Base-by-base conservation (phyloP, 2,113 vertebrate genomes). In the Amazona vittata region DNA sequence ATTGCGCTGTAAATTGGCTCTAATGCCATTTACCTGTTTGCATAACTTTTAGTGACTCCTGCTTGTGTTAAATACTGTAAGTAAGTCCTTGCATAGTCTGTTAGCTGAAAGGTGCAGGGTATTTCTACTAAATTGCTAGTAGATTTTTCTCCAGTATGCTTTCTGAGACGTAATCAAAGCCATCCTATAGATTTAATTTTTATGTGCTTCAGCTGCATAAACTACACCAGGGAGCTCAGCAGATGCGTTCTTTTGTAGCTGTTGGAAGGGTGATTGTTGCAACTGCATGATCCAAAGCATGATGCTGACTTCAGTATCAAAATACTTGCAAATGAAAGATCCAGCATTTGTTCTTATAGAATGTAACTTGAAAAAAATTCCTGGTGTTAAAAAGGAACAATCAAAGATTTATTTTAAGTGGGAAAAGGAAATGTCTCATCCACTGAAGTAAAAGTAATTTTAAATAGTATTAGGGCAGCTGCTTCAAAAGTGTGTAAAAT, bases 211-310 rank as follows among this genome's bases (percentile, higher is more conserved):
- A 57, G 0, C 26, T 20, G 8, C 53, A 4, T 2, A 14, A 81
- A 4, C 21, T 2, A 1, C 11, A 15, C 39, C 21, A 2, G 11
- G 70, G 29, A 44, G 70, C 86, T 70, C 73, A 2, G 3, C 37
- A 2, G 57, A 1, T 4, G 21, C 0, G 5, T 1, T 2, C 31
- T 28, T 6, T 5, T 20, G 1, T 4, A 79, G 37, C 59, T 49
- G 9, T 22, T 5, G 11, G 57, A 31, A 62, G 47, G 49, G 35
- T 26, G 3, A 4, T 28, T 10, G 20, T 15, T 49, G 29, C 43
- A n/a, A 1, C 55, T 8, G 33, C 17, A 0, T 3, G 31, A 71
- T 33, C 65, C 67, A 35, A 39, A 60, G 29, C 3, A 6, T 20
- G 78, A 6, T 44, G 52, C 37, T 87, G 46, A 7, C 73, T 22